Conservation (phyloP, 2,113 vertebrate genomes). For the Proterorhinus semilunaris region DNA sequence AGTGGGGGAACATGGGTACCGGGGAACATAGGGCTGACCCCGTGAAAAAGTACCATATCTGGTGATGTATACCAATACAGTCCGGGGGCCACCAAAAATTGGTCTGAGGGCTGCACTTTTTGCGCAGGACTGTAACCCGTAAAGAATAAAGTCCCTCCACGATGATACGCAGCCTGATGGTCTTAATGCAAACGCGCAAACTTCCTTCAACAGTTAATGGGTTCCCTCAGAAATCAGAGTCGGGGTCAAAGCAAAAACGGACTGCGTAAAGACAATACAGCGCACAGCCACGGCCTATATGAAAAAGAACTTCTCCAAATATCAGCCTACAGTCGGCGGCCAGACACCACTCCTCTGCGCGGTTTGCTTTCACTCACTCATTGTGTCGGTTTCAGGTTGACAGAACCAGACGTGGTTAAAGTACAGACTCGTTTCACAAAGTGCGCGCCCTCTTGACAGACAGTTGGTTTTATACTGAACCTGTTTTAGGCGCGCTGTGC, state of each 20-base stretch:
- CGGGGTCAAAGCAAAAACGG: not conserved
- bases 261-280: not conserved
- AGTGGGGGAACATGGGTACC: no score
- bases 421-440: slow-evolving; percentile 3
- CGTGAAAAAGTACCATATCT: no score
- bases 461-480: slow-evolving; percentile 38
- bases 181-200: no score
- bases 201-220: no score
- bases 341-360: not conserved
- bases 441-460: not conserved
- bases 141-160: no score
- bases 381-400: not conserved
- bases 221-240: not conserved
- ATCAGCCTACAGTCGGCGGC: not conserved
- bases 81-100: no score
- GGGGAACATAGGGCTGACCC: no score
- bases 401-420: not conserved
- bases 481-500: slow-evolving; percentile 40
- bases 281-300: no score
- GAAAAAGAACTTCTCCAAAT: not conserved
- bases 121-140: no score
- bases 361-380: not conserved
- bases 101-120: no score
- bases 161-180: no score
- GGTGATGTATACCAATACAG: no score